Percentiles rank a stretch among this genome's conserved stretches.
phyloP scores from a whole-genome alignment of 2,113 vertebrate species.

The Scomber japonicus region DNA sequence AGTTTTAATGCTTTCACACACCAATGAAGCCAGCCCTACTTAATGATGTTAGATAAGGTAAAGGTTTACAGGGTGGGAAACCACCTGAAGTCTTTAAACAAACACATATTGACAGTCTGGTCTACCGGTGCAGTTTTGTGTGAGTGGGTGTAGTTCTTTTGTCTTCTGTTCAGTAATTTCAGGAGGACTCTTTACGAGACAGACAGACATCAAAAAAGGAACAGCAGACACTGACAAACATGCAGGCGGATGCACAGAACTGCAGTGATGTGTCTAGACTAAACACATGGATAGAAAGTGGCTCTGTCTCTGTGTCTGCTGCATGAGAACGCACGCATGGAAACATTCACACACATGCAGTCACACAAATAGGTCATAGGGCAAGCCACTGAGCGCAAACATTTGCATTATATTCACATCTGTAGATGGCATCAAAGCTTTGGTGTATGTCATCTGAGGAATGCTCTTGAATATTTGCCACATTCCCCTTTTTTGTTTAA shows the following conservation, averaged over 20 bases:
- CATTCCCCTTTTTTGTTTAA: constrained; percentile 1
- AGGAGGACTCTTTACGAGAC: constrained; percentile 57
- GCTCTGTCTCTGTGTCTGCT: constrained; percentile 40
- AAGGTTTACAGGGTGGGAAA: constrained; percentile 60
- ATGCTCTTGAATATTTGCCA: constrained; percentile 49
- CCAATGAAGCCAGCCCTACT: constrained; percentile 13
- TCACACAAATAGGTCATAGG: constrained; percentile 39
- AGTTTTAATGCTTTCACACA: constrained; percentile 44
- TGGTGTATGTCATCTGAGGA: constrained; percentile 66
- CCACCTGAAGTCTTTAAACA: constrained; percentile 74
- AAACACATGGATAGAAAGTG: constrained; percentile 59
- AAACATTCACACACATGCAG: constrained; percentile 47
- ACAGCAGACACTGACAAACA: constrained; percentile 24
- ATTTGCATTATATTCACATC: constrained; percentile 71
- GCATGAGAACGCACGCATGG: constrained; percentile 47
- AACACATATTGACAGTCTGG: constrained; percentile 38
- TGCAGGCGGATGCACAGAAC: constrained; percentile 18
- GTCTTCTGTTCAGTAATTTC: constrained; percentile 27
- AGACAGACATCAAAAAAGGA: constrained; percentile 37
- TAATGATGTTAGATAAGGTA: constrained; percentile 56
- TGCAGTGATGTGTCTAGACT: constrained; percentile 56
- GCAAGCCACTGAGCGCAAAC: constrained; percentile 43
- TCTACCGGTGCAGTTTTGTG: constrained; percentile 10
- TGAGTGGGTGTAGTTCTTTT: constrained; percentile 29
- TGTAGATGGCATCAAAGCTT: constrained; percentile 63